Base-by-base conservation (phyloP, 1,140 invertebrate species). In the Neodiprion virginianus region DNA sequence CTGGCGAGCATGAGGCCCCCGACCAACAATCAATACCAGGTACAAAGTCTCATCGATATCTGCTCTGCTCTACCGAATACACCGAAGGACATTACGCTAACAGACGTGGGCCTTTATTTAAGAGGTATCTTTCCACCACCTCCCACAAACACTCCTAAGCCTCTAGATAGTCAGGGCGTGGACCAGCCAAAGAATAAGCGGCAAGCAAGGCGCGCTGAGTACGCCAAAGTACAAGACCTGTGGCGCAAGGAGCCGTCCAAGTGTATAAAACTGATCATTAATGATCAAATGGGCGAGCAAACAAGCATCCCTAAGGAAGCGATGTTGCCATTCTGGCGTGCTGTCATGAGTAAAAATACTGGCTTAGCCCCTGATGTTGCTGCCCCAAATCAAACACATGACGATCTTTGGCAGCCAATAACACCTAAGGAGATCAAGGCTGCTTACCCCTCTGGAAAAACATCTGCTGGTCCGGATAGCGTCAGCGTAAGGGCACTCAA, bases 271-370 rank as follows among this genome's bases (percentile, higher is more conserved):
- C 14, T 47, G 10, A n/a, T 79, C 73, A 49, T 79, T 75, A 75
- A n/a, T 17, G 23, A 71, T 11, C 61, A 28, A 14, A 10, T 53
- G 14, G 50, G 14, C 9, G 50, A 53, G 50, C 50, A 53, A 53
- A 53, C 50, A 8, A 10, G 0, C 14, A 53, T 53, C 23, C 72
- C 67, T 0, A 1, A 73, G 17, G 74, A 77, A 0, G n/a, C 75
- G 1, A 79, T 79, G 75, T 68, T 67, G 2, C 77, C 68, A 7
- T 79, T 75, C 48, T 79, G 77, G 77, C n/a, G 21, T 11, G 71
- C 14, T 48, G n/a, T 74, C 1, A 74, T 76, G 72, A 68, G 9
- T 61, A 69, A 2, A n/a, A 23, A 21, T 28, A 61, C 17, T 23
- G 69, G 47, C 11, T 23, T 49, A 28, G 11, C 61, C 0, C 5